Evolutionary conservation across 37 sponge, comb jelly and placozoan genomes (phyloP), one percentile per base, ranked within the genome.

Genomic region (Spongilla lacustris): DNA sequence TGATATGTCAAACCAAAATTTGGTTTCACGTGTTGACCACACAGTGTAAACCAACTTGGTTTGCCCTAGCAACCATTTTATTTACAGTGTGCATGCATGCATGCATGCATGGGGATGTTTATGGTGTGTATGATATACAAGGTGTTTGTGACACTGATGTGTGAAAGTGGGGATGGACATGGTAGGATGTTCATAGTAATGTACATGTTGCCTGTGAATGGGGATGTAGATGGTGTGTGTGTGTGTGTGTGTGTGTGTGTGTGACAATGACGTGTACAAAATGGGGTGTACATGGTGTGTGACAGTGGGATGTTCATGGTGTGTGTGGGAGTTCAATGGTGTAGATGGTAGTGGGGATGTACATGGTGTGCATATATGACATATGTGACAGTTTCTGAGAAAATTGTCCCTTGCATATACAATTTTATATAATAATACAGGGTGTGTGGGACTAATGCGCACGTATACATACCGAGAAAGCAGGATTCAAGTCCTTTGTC

Each of bases 1-100:
- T 58, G 58, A 58, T 58, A 58, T 58, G 58, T 58, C 58, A 58
- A 58, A 58, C 58, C 58, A 58, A 58, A 58, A 58, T 58, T 58
- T 58, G 58, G 58, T 58, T 58, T 58, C 58, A 58, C 58, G 58
- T 58, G 58, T 58, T 58, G 21, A 58, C 58, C 21, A 58, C 58
- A 58, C 58, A 58, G 58, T 58, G 58, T 58, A 58, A 58, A 58
- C 58, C 58, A 58, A 58, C 58, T 58, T 58, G 58, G 58, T 58
- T 58, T 58, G 58, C 58, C 58, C 58, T 58, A 58, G 58, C 58
- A 58, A 58, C 58, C 58, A 58, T 58, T 58, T 58, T 58, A 58
- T 58, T 58, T 58, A 58, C 58, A 58, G 58, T 58, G 41, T 41
- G 41, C 41, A 41, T 41, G 41, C 41, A 41, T 41, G 58, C 58